These are phyloP conservation scores for Phallusia fumigata DNA, from an alignment of 23 tunicate species.

Conservation along the genomic window DNA sequence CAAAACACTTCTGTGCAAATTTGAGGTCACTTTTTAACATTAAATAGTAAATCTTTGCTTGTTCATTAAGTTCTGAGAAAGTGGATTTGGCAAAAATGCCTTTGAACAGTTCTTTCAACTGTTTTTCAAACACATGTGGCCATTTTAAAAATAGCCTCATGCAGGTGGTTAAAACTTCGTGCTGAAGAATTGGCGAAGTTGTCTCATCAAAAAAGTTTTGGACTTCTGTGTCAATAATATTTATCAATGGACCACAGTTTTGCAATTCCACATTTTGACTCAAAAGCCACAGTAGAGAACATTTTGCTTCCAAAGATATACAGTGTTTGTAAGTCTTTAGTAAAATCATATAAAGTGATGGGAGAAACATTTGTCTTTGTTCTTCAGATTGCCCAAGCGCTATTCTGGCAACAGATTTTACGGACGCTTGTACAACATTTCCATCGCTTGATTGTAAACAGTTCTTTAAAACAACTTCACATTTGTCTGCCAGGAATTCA, in stretches of 20 bases:
- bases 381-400: not conserved
- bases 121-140: slow-evolving; percentile 26
- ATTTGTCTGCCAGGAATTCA: slow-evolving; percentile 15
- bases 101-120: slow-evolving; percentile 14
- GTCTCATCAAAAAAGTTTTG: not conserved
- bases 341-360: not conserved
- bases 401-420: not conserved
- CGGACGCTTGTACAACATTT: slow-evolving; percentile 25
- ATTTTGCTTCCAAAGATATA: not conserved
- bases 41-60: slow-evolving; percentile 32
- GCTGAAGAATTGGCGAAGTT: not conserved
- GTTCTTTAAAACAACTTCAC: slow-evolving; percentile 13
- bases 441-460: slow-evolving; percentile 14
- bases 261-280: not conserved
- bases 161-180: not conserved
- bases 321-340: slow-evolving; percentile 10
- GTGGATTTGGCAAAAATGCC: not conserved
- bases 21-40: slow-evolving; percentile 20
- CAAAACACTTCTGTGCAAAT: not conserved
- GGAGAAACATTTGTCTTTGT: not conserved
- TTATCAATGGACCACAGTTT: not conserved
- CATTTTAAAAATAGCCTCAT: slow-evolving; percentile 29
- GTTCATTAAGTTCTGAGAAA: slow-evolving; percentile 3
- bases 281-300: slow-evolving; percentile 15
- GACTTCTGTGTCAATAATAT: slow-evolving; percentile 11